phyloP scores from a whole-genome alignment of 2,888 invertebrate genomes.

The Polydrusus tereticollis region DNA sequence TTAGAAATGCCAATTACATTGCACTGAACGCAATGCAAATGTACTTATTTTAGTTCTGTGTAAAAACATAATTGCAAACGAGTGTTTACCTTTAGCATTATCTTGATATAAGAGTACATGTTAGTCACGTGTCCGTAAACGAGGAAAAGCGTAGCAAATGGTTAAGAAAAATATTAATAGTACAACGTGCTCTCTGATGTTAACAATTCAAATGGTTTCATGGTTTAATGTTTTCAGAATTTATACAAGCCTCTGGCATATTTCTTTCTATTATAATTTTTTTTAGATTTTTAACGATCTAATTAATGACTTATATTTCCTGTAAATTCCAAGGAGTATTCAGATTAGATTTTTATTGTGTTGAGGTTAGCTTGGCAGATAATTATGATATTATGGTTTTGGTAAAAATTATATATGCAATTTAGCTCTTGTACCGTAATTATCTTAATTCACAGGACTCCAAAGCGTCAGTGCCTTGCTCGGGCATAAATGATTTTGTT shows the following conservation, averaged over 20 bases:
- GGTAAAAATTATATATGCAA: too few relatives aligned
- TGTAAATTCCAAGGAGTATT: too few relatives aligned
- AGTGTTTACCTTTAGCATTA: conserved; percentile 27
- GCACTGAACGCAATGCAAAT: background rate
- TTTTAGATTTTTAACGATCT: background rate
- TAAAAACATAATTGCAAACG: background rate
- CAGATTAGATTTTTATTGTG: too few relatives aligned
- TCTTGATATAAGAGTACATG: background rate
- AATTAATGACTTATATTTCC: too few relatives aligned
- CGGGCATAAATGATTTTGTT: too few relatives aligned
- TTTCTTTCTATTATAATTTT: background rate
- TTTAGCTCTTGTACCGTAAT: too few relatives aligned
- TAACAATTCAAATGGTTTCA: background rate
- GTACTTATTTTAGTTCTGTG: background rate
- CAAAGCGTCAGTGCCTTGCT: too few relatives aligned
- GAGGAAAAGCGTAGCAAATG: conserved; percentile 24
- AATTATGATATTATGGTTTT: too few relatives aligned
- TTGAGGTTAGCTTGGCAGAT: too few relatives aligned
- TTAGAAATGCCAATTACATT: background rate
- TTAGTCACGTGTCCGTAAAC: conserved; percentile 29
- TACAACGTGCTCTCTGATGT: background rate
- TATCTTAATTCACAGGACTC: too few relatives aligned
- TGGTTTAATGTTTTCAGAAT: background rate
- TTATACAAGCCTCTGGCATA: background rate
- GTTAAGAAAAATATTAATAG: background rate